These are phyloP conservation scores for Gymnosoma rotundatum DNA, from an alignment of 2,888 invertebrate species.

Conservation along the genomic window DNA sequence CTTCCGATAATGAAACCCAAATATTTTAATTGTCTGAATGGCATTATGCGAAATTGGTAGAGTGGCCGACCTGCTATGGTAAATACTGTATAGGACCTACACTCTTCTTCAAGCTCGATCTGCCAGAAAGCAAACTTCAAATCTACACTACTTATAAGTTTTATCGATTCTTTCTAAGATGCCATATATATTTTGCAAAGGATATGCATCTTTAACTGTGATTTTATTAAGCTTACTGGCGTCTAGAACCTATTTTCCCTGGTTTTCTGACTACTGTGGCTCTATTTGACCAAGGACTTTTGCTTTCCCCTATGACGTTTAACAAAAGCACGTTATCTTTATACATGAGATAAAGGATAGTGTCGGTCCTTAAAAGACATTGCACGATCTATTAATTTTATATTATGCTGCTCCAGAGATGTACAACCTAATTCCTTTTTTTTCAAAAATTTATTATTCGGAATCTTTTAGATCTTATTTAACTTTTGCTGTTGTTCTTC, in stretches of 20 bases:
- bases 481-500: too few relatives aligned
- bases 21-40: slow-evolving; percentile 43
- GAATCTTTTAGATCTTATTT: too few relatives aligned
- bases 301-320: slow-evolving; percentile 72
- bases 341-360: slow-evolving; percentile 64
- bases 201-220: slow-evolving; percentile 37
- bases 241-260: slow-evolving; percentile 73
- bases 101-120: slow-evolving; percentile 45
- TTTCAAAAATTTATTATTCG: too few relatives aligned
- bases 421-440: too few relatives aligned
- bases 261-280: slow-evolving; percentile 73
- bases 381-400: slow-evolving; percentile 57
- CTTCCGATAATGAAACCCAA: slow-evolving; percentile 58
- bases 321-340: slow-evolving; percentile 72
- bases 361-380: slow-evolving; percentile 28
- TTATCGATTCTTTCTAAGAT: slow-evolving; percentile 69
- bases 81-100: slow-evolving; percentile 42
- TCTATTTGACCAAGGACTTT: slow-evolving; percentile 72
- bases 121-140: slow-evolving; percentile 57
- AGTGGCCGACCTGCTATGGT: slow-evolving; percentile 39
- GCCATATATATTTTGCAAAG: slow-evolving; percentile 45
- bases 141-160: slow-evolving; percentile 72
- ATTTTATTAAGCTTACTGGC: slow-evolving; percentile 64
- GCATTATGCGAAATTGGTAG: slow-evolving; percentile 41
- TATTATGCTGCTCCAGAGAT: slow-evolving; percentile 49